phyloP scores from a whole-genome alignment of 1,140 invertebrate genomes.

The Neodiprion virginianus region DNA sequence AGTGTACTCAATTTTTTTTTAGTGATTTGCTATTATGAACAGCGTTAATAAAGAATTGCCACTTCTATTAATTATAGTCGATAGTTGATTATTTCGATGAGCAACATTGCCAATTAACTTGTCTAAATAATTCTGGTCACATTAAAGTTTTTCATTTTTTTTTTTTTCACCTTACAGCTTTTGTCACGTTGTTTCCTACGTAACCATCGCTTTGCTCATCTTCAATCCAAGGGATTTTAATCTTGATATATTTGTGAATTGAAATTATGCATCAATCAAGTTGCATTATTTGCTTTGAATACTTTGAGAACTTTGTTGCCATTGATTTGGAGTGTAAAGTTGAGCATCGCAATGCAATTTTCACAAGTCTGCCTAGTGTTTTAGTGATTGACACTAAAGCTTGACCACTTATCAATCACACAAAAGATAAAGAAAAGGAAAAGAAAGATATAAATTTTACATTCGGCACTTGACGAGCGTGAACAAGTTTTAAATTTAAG shows the following conservation, averaged over 20 bases:
- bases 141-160: constrained; percentile 28
- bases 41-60: too few species aligned
- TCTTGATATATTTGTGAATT: not conserved
- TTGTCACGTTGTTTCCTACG: constrained; percentile 37
- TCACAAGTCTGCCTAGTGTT: constrained; percentile 39
- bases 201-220: constrained; percentile 38
- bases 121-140: constrained; percentile 24
- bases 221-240: constrained; percentile 12
- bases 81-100: not conserved
- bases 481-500: constrained; percentile 12
- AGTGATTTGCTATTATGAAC: too few species aligned
- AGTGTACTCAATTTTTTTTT: too few species aligned
- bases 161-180: constrained; percentile 34
- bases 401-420: constrained; percentile 42
- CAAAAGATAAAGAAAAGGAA: constrained; percentile 18
- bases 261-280: not conserved
- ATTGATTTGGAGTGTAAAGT: constrained; percentile 26
- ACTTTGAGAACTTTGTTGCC: too few species aligned
- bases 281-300: too few species aligned
- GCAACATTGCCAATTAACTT: not conserved
- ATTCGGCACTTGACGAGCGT: constrained; percentile 25
- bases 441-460: not conserved
- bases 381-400: constrained; percentile 44
- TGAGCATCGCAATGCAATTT: constrained; percentile 39
- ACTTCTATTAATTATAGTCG: too few species aligned